Conservation (phyloP, 2,888 invertebrate species). For the Clostera curtula region DNA sequence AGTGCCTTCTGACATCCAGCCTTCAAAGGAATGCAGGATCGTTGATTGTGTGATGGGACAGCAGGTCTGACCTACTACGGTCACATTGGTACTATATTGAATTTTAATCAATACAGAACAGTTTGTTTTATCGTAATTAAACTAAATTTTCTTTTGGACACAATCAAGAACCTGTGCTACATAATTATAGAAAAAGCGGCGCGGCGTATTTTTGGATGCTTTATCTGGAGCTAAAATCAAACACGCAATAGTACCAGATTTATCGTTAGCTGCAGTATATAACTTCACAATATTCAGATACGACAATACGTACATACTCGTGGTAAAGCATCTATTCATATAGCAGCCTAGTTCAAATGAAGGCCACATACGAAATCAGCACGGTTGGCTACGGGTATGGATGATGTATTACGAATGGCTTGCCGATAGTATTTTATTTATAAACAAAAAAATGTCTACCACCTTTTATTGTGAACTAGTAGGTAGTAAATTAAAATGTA, state of each 20-base stretch:
- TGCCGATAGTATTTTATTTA: conserved; percentile 34
- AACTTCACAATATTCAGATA: no score
- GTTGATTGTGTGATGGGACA: conserved; percentile 55
- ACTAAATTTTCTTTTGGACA: conserved; percentile 24
- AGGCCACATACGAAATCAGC: conserved; percentile 21
- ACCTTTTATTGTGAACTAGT: conserved; percentile 15
- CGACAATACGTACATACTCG: no score
- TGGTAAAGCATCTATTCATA: no score
- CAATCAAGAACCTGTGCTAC: conserved; percentile 34
- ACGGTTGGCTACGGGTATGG: conserved; percentile 30
- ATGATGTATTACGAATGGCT: conserved; percentile 31
- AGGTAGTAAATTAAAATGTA: conserved; percentile 12
- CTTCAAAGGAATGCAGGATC: conserved; percentile 62
- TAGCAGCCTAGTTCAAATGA: no score
- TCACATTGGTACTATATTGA: no score
- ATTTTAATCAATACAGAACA: not conserved
- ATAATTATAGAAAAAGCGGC: no score
- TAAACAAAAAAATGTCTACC: conserved; percentile 20
- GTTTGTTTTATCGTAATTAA: conserved; percentile 1
- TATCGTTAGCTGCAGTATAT: no score
- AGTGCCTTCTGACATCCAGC: conserved; percentile 73
- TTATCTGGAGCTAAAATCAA: no score
- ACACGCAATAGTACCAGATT: no score
- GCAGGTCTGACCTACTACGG: no score
- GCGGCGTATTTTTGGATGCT: no score